Percentiles rank a stretch among this genome's conserved stretches.
These are phyloP conservation scores for Yponomeuta cagnagella DNA, from an alignment of 2,888 invertebrate genomes.

Conservation along the genomic window DNA sequence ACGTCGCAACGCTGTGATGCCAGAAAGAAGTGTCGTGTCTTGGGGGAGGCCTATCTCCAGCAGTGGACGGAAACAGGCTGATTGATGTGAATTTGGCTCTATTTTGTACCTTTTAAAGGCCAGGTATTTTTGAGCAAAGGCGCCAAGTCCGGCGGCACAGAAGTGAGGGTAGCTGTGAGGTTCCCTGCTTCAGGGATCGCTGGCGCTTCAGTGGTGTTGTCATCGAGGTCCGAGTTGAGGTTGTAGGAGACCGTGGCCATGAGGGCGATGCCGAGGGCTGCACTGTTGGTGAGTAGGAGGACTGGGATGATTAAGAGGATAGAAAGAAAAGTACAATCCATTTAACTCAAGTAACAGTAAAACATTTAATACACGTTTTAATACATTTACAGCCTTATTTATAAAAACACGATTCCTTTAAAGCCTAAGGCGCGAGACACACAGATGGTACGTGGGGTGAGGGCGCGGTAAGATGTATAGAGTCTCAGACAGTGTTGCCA, in stretches of 20 bases:
- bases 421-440: no score
- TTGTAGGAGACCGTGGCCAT: conserved; percentile 73
- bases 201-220: conserved; percentile 21
- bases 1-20: no score
- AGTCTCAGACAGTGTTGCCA: no score
- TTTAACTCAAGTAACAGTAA: background rate
- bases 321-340: background rate
- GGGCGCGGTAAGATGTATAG: no score
- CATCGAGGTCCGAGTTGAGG: conserved; percentile 34
- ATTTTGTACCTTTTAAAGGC: conserved; percentile 60
- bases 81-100: background rate
- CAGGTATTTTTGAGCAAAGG: conserved; percentile 50
- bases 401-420: no score
- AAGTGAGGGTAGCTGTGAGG: conserved; percentile 25
- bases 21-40: no score
- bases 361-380: no score
- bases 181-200: conserved; percentile 14
- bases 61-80: no score
- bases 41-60: no score
- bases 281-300: conserved; percentile 41
- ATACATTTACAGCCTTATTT: no score
- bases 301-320: background rate
- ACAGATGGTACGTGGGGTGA: no score
- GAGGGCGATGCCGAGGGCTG: conserved; percentile 65
- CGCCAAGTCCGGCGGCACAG: conserved; percentile 29